Conservation (phyloP, 1,140 invertebrate genomes). For the Gonioctena quinquepunctata region DNA sequence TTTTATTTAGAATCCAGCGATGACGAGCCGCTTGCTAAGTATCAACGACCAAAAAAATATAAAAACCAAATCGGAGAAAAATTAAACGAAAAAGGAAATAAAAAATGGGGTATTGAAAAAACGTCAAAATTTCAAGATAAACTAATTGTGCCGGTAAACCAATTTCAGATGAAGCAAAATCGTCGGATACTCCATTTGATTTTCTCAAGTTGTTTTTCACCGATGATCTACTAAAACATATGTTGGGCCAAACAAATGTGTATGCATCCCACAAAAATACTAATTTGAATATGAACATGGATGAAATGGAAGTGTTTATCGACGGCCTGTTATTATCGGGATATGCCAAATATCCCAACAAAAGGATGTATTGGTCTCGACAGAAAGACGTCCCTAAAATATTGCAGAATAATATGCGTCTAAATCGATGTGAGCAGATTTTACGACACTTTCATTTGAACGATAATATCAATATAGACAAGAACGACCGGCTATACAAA, state of each 20-base stretch:
- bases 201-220: conserved; percentile 27
- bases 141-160: too few species aligned
- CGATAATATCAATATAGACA: conserved; percentile 19
- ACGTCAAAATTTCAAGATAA: too few species aligned
- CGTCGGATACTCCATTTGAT: conserved; percentile 14
- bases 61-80: too few species aligned
- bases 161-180: conserved; percentile 7
- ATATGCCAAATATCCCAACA: conserved; percentile 34
- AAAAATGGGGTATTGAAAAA: too few species aligned
- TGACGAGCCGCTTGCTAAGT: too few species aligned
- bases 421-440: conserved; percentile 33
- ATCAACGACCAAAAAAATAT: too few species aligned
- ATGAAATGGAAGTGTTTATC: conserved; percentile 33
- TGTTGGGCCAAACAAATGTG: conserved; percentile 20
- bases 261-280: conserved; percentile 23
- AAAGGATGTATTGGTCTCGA: conserved; percentile 30
- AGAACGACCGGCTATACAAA: conserved; percentile 27
- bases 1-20: too few species aligned
- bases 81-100: too few species aligned
- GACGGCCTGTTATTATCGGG: conserved; percentile 30
- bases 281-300: conserved; percentile 11
- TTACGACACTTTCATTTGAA: conserved; percentile 29
- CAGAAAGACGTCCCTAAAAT: conserved; percentile 31
- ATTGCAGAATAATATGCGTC: conserved; percentile 28
- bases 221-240: conserved; percentile 8